Base-by-base conservation (phyloP, 2,113 vertebrate genomes). In the Acanthisitta chloris region DNA sequence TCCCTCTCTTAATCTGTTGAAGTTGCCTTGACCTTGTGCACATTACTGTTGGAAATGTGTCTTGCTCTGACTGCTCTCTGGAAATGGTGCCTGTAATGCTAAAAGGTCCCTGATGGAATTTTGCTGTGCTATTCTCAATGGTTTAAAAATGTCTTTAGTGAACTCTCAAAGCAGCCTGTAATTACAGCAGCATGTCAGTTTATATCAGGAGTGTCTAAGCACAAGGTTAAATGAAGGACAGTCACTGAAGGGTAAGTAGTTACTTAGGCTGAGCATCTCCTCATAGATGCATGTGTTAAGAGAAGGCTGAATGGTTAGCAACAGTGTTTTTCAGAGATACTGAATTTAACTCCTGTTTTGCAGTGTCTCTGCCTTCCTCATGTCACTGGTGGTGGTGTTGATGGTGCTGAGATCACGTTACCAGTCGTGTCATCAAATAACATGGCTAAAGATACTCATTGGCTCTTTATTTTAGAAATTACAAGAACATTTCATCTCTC, bases 61-160 rank as follows among this genome's bases (percentile, higher is more conserved):
- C 52, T 81, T 52, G 40, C 83, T 92, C 77, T 88, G 70, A 85
- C 58, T 88, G 62, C 49, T 80, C 82, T 92, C 64, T 96, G 86
- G 67, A 96, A 93, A 92, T 62, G 55, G 46, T 90, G 49, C 76
- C 88, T 77, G 38, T 69, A 77, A 61, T 92, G 57, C 49, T 80
- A 18, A 93, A 90, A 94, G 92, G 76, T 94, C 17, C 0, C 90
- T 95, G 90, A 83, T 93, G 91, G 91, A 92, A 58, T 95, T 94
- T 93, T 81, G 42, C 73, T 26, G 36, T 86, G 62, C 58, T 78
- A 45, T 73, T 90, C 29, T 82, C 58, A 5, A 0, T n/a, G 34
- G 77, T 66, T 96, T 71, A 92, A 77, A 94, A 88, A 73, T 36
- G 29, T 46, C 76, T 83, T 62, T 16, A 81, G 71, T 74, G 82